phyloP scores from a whole-genome alignment of 2,888 invertebrate genomes.

The Amaurobius ferox region DNA sequence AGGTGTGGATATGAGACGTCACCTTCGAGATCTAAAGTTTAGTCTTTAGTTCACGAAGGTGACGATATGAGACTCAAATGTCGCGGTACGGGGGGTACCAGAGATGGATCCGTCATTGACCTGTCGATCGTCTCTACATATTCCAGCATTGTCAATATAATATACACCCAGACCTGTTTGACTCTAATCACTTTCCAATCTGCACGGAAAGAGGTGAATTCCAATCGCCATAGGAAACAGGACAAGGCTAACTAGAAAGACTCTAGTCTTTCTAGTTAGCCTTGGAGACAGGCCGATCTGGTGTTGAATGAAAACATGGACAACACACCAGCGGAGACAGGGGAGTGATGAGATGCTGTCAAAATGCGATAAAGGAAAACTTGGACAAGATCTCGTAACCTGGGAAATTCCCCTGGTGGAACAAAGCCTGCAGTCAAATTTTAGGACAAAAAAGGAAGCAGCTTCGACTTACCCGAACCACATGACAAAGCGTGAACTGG shows the following conservation, averaged over 20 bases:
- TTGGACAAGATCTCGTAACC: neutral
- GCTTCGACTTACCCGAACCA: neutral
- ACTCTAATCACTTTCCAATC: neutral
- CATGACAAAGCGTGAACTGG: neutral
- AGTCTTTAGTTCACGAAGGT: too few species aligned
- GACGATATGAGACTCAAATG: too few species aligned
- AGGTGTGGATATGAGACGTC: too few species aligned
- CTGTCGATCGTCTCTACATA: neutral
- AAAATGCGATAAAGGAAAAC: neutral
- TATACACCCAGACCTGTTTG: neutral
- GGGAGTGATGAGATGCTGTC: neutral
- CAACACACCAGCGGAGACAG: neutral
- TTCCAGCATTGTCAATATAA: neutral
- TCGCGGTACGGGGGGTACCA: neutral
- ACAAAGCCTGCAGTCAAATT: neutral
- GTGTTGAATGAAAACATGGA: neutral
- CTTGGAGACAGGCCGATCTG: neutral
- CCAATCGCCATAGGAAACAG: neutral
- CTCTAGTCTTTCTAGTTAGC: neutral
- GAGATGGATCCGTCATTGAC: neutral
- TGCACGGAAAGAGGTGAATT: too few species aligned
- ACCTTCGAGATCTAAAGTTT: too few species aligned
- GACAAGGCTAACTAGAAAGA: neutral
- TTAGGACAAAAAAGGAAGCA: neutral
- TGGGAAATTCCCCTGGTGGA: neutral